Percentiles rank a stretch among this genome's conserved stretches.
Evolutionary conservation across 2,888 invertebrate genomes (phyloP).

Genomic region (Pachycephus smyrnensis): DNA sequence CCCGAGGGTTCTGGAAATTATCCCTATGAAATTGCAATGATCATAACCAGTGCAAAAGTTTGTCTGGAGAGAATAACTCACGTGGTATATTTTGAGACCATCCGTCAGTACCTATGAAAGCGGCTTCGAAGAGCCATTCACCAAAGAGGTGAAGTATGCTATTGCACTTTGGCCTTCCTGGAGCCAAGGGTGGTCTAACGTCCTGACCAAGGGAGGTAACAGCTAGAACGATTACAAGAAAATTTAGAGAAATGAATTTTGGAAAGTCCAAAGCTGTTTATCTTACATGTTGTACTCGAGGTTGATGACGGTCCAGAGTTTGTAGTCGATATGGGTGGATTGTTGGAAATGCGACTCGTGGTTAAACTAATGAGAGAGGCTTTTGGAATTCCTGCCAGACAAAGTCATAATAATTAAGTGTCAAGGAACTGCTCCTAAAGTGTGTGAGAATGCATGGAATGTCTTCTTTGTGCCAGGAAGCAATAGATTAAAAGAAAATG

Average conservation of each 20-base stretch:
- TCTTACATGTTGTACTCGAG: slow-evolving; percentile 76
- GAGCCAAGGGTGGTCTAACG: slow-evolving; percentile 77
- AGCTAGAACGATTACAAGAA: slow-evolving; percentile 67
- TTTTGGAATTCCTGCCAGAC: slow-evolving; percentile 79
- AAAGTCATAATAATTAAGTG: slow-evolving; percentile 10
- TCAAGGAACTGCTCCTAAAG: background rate
- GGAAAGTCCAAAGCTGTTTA: background rate
- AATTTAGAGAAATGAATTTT: slow-evolving; percentile 20
- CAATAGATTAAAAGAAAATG: background rate
- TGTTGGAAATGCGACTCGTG: slow-evolving; percentile 78
- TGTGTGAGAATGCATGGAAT: background rate
- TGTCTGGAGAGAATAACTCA: slow-evolving; percentile 47
- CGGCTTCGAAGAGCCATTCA: slow-evolving; percentile 96
- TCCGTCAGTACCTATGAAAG: slow-evolving; percentile 85
- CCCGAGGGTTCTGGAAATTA: slow-evolving; percentile 56
- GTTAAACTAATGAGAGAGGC: slow-evolving; percentile 84
- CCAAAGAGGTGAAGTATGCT: slow-evolving; percentile 96
- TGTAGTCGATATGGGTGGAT: slow-evolving; percentile 76
- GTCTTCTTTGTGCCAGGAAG: background rate
- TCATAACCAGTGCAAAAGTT: slow-evolving; percentile 19
- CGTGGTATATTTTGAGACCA: slow-evolving; percentile 72
- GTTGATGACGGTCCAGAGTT: slow-evolving; percentile 79
- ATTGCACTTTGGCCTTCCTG: slow-evolving; percentile 90
- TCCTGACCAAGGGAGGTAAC: slow-evolving; percentile 73
- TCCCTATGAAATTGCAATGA: slow-evolving; percentile 12